These are phyloP conservation scores for Cryptosula pallasiana DNA, from an alignment of 2,888 invertebrate species.

Conservation along the genomic window DNA sequence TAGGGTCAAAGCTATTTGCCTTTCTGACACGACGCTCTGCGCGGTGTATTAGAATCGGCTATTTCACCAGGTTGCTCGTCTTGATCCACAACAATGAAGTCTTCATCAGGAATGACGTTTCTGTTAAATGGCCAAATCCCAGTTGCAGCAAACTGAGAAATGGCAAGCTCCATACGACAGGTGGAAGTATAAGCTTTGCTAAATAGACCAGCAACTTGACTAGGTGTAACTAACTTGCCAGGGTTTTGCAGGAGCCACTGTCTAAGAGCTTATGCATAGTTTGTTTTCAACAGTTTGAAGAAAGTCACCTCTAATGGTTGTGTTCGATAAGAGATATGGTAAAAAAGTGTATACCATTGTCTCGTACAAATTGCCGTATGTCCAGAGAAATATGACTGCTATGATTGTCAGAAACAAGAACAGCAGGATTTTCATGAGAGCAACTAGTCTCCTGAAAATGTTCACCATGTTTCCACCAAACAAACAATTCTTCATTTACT, in stretches of 20 bases:
- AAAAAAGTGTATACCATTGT: too few relatives aligned
- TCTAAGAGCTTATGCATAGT: background rate
- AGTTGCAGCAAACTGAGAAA: background rate
- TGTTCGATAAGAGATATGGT: background rate
- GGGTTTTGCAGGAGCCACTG: too few relatives aligned
- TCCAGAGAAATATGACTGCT: too few relatives aligned
- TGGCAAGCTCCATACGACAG: constrained; percentile 1
- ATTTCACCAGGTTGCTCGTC: too few relatives aligned
- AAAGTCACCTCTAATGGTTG: background rate
- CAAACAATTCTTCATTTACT: background rate
- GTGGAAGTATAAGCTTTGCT: background rate
- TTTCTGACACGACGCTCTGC: too few relatives aligned
- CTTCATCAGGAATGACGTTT: too few relatives aligned
- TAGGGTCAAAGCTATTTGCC: too few relatives aligned
- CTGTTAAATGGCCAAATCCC: background rate
- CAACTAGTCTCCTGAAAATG: background rate
- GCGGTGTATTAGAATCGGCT: too few relatives aligned
- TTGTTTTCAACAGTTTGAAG: background rate
- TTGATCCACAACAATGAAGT: too few relatives aligned
- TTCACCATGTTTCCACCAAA: background rate
- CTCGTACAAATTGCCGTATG: too few relatives aligned
- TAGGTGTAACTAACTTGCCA: background rate
- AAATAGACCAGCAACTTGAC: background rate
- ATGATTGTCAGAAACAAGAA: background rate
- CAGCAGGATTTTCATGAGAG: background rate